phyloP scores from a whole-genome alignment of 1,140 invertebrate genomes.

The Pseudoatta argentina region DNA sequence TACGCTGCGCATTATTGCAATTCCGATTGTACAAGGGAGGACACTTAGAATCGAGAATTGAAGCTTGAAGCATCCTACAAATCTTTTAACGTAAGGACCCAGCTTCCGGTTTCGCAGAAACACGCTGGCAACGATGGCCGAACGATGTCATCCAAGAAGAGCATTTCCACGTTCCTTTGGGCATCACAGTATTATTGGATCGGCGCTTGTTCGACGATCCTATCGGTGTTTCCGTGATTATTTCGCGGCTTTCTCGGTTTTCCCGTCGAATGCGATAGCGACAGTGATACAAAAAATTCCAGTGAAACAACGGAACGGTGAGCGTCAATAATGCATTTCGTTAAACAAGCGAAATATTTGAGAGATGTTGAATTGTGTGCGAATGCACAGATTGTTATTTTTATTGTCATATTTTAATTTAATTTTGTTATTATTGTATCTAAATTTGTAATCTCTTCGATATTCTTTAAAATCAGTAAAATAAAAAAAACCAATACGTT shows the following conservation, averaged over 20 bases:
- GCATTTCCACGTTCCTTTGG: conserved; percentile 57
- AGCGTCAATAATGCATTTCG: neutral
- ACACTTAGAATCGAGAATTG: conserved; percentile 75
- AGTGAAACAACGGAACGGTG: neutral
- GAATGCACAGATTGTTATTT: neutral
- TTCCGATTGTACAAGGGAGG: conserved; percentile 75
- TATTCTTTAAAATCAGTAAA: neutral
- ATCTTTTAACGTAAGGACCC: conserved; percentile 70
- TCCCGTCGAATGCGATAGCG: neutral
- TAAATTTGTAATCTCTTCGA: neutral
- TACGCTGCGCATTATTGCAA: neutral
- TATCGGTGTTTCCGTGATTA: conserved; percentile 25
- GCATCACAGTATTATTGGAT: conserved; percentile 60
- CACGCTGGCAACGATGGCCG: conserved; percentile 66
- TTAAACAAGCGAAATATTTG: conserved; percentile 19
- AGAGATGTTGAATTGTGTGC: neutral
- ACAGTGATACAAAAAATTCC: neutral
- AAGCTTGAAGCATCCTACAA: conserved; percentile 63
- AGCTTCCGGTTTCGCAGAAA: conserved; percentile 65
- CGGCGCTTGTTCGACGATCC: conserved; percentile 33
- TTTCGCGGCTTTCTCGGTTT: conserved; percentile 41
- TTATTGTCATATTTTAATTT: neutral
- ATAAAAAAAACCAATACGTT: neutral
- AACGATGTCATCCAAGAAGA: conserved; percentile 73
- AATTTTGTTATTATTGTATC: too few relatives aligned